Evolutionary conservation across 2,797 vertebrate species (phyloP).

Genomic region (Melanogrammus aeglefinus): DNA sequence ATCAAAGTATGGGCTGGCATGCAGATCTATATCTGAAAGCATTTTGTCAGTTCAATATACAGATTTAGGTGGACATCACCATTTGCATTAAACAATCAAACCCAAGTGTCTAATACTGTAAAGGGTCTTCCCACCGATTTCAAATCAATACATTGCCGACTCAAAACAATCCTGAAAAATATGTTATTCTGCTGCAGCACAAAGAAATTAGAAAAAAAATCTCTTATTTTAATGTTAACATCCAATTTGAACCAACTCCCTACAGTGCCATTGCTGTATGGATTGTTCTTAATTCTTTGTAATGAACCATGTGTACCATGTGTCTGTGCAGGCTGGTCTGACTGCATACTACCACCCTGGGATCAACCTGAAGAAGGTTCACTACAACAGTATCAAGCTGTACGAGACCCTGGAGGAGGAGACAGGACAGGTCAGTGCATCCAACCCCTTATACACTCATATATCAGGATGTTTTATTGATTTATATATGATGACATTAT

Average conservation of each 20-base stretch:
- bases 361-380: constrained; percentile 97
- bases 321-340: constrained; percentile 83
- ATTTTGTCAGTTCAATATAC: not conserved
- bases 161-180: no score
- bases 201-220: no score
- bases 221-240: no score
- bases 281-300: not conserved
- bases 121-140: not conserved
- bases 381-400: constrained; percentile 92
- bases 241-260: no score
- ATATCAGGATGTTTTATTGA: no score
- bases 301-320: not conserved
- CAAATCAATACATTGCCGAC: not conserved
- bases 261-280: no score
- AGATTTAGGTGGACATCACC: not conserved
- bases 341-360: constrained; percentile 97
- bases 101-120: not conserved
- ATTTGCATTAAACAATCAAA: not conserved
- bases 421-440: constrained; percentile 85
- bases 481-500: no score
- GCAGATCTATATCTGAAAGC: not conserved
- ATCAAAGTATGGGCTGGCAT: not conserved
- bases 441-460: not conserved
- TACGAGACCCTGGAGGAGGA: constrained; percentile 91
- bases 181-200: constrained; percentile 57